phyloP scores from a whole-genome alignment of 1,140 invertebrate species.

The Gryllus bimaculatus region DNA sequence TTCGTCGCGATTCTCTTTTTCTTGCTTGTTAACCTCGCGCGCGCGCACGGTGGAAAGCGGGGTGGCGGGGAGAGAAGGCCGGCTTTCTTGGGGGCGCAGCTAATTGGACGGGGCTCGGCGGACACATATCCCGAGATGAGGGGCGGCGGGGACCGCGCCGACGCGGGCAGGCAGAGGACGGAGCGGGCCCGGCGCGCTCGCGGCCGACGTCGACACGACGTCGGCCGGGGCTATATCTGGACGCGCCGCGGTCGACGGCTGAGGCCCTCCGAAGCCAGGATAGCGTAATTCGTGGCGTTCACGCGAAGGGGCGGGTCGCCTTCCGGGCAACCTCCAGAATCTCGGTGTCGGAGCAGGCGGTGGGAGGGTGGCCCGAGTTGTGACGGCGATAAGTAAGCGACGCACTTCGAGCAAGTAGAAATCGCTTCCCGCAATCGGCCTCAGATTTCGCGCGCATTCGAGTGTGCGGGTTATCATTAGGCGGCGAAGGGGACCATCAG shows the following conservation, averaged over 20 bases:
- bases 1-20: background rate
- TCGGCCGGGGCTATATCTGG: background rate
- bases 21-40: background rate
- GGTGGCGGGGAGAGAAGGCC: too few species aligned
- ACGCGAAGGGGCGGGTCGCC: background rate
- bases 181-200: too few species aligned
- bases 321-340: too few species aligned
- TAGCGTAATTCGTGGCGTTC: background rate
- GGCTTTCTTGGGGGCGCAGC: background rate
- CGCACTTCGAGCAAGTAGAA: too few species aligned
- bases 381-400: too few species aligned
- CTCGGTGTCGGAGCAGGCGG: too few species aligned
- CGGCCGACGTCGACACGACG: background rate
- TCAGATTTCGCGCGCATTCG: too few species aligned
- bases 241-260: background rate
- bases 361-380: too few species aligned
- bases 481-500: too few species aligned
- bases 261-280: background rate
- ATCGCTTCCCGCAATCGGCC: too few species aligned
- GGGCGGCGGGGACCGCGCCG: background rate
- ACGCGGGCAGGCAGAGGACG: background rate
- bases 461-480: too few species aligned
- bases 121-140: background rate
- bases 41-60: too few species aligned
- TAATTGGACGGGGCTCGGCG: background rate